Conservation (phyloP, 1,140 invertebrate species). For the Choristoneura fumiferana region DNA sequence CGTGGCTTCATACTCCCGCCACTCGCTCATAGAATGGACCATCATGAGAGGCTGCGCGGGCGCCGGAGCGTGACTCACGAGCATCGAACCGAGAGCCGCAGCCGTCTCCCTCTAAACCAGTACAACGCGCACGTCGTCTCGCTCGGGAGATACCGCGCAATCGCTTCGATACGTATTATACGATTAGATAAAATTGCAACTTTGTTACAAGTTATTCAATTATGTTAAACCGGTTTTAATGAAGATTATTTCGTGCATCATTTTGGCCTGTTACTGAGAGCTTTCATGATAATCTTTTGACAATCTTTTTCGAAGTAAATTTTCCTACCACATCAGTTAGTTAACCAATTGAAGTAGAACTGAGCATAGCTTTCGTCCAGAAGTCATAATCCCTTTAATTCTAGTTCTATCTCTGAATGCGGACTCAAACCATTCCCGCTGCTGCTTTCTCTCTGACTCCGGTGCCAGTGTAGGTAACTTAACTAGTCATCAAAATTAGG, state of each 20-base stretch:
- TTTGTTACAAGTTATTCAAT: slow-evolving; percentile 16
- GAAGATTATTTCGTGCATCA: not conserved
- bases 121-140: slow-evolving; percentile 34
- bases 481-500: no score
- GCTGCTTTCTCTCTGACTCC: no score
- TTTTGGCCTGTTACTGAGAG: no score
- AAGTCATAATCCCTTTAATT: no score
- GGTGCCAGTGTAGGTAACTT: no score
- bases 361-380: no score
- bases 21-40: slow-evolving; percentile 27
- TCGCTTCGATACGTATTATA: slow-evolving; percentile 26
- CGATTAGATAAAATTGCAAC: slow-evolving; percentile 37
- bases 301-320: no score
- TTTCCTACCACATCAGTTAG: no score
- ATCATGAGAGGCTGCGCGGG: slow-evolving; percentile 39
- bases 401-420: no score
- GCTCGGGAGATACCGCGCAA: slow-evolving; percentile 24
- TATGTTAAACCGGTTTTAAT: slow-evolving; percentile 4
- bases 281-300: no score
- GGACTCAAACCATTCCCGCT: no score
- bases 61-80: slow-evolving; percentile 60
- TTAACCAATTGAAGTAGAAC: no score
- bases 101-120: slow-evolving; percentile 46
- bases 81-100: slow-evolving; percentile 41
- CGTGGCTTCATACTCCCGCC: slow-evolving; percentile 21